These are phyloP conservation scores for Allolobophora icterica DNA, from an alignment of 2,888 invertebrate species.

Conservation along the genomic window DNA sequence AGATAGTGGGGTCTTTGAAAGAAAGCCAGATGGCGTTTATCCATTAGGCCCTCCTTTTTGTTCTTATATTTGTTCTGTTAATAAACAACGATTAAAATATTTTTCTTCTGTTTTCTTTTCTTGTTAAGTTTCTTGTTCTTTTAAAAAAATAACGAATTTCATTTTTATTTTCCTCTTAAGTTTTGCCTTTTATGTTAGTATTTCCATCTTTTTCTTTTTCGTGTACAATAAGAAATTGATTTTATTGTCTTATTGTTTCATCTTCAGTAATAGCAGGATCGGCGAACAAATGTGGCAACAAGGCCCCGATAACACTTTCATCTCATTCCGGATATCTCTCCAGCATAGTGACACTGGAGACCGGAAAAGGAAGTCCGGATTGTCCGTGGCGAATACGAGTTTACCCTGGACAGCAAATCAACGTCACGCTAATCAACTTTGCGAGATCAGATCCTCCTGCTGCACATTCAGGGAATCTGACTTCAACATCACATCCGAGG, in stretches of 20 bases:
- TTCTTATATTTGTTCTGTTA: too few species aligned
- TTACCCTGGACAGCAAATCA: slow-evolving; percentile 30
- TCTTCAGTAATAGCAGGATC: slow-evolving; percentile 3
- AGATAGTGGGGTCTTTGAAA: neutral
- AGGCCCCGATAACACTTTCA: slow-evolving; percentile 22
- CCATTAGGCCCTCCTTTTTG: too few species aligned
- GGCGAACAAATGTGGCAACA: neutral
- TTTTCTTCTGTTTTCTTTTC: neutral
- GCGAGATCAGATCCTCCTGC: neutral
- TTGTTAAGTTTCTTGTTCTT: neutral
- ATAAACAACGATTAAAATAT: neutral
- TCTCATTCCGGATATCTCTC: slow-evolving; percentile 34
- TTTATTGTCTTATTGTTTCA: neutral
- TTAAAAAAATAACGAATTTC: neutral
- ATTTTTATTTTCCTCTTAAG: neutral
- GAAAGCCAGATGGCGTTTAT: neutral
- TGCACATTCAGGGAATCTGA: neutral
- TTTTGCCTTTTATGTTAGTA: neutral
- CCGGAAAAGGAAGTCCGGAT: slow-evolving; percentile 30
- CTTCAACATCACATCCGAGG: neutral
- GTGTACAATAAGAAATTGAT: neutral
- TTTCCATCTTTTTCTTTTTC: neutral
- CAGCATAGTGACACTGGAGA: slow-evolving; percentile 30
- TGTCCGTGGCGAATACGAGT: slow-evolving; percentile 36
- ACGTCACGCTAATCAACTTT: slow-evolving; percentile 39